Base-by-base conservation (phyloP, 2,113 vertebrate species). In the Salvelinus alpinus region DNA sequence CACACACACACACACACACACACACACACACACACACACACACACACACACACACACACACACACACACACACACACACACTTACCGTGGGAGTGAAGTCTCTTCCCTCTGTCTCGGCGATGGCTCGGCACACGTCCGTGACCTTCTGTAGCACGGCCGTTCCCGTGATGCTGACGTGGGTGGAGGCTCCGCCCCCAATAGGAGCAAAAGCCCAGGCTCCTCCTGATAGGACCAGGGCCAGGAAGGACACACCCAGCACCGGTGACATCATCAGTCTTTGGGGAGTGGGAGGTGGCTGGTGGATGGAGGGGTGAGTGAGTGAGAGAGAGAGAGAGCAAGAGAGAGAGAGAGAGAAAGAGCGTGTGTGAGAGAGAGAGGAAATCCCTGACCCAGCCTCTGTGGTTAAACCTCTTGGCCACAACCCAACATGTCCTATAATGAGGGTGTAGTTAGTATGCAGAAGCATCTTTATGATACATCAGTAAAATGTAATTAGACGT, bases 11-110 rank as follows among this genome's bases (percentile, higher is more conserved):
- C 34, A 34, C 34, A 8, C 20, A 18, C 20, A 62, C 59, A 62
- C 59, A 24, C 60, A 9, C 64, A 64, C 64, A 5, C 29, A 31
- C 29, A 5, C 29, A 31, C 29, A 5, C 29, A 31, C 29, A 1
- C 29, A 31, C 29, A 1, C 29, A 31, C 5, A 2, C 34, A 8
- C 34, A 8, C 34, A n/a, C 34, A 8, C 34, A 8, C 34, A 8
- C 34, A 38, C 34, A 8, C 34, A 38, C 34, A 38, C 5, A 20
- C 20, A 62, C 60, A 44, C 64, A 62, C n/a, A 62, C 59, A 65
- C 64, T 22, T 80, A 94, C 92, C 81, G 88, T 91, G 20, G 89
- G 91, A 0, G 84, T 73, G 72, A 94, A 94, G 59, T 89, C 82
- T 54, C 87, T 67, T 54, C 87, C 89, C 1, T 82, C 82, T 1